Evolutionary conservation across 2,888 invertebrate genomes (phyloP).

Genomic region (Drosophila fungiperda): DNA sequence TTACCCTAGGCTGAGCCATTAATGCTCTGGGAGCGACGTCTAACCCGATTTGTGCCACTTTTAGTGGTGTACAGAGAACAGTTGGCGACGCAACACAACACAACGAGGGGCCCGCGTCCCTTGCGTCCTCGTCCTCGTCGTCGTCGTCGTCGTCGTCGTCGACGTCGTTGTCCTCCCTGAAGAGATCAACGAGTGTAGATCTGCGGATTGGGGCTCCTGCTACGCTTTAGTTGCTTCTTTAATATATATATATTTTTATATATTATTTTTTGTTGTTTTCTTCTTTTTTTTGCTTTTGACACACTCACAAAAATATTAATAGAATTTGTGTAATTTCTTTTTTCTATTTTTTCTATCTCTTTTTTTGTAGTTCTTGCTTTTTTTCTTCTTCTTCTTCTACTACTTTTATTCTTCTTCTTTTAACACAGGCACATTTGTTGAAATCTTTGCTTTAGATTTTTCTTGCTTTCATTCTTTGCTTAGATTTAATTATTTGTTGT

Average conservation of each 20-base stretch:
- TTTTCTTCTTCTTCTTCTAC: constrained; percentile 25
- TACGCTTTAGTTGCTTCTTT: constrained; percentile 39
- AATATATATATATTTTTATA: background rate
- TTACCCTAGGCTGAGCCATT: constrained; percentile 86
- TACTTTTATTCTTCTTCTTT: constrained; percentile 19
- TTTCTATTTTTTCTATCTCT: constrained; percentile 15
- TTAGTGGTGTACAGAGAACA: constrained; percentile 81
- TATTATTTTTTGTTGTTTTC: background rate
- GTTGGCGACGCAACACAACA: constrained; percentile 78
- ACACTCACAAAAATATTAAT: constrained; percentile 65
- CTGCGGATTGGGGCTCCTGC: constrained; percentile 54
- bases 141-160: constrained; percentile 22
- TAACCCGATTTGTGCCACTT: constrained; percentile 86
- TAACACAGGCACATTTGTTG: constrained; percentile 83
- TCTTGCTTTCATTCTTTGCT: constrained; percentile 43
- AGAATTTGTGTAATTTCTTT: constrained; percentile 52
- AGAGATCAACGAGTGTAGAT: constrained; percentile 13
- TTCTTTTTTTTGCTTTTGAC: constrained; percentile 39
- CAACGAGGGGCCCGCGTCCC: constrained; percentile 67
- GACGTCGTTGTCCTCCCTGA: constrained; percentile 24
- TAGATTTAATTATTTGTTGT: constrained; percentile 61
- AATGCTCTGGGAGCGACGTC: constrained; percentile 86
- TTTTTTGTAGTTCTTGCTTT: constrained; percentile 25
- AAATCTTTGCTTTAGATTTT: constrained; percentile 61
- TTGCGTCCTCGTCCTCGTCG: constrained; percentile 55